Evolutionary conservation across 2,797 vertebrate genomes (phyloP), one percentile per base, ranked within the genome.

Genomic region (Microctenopoma steveboyesi): DNA sequence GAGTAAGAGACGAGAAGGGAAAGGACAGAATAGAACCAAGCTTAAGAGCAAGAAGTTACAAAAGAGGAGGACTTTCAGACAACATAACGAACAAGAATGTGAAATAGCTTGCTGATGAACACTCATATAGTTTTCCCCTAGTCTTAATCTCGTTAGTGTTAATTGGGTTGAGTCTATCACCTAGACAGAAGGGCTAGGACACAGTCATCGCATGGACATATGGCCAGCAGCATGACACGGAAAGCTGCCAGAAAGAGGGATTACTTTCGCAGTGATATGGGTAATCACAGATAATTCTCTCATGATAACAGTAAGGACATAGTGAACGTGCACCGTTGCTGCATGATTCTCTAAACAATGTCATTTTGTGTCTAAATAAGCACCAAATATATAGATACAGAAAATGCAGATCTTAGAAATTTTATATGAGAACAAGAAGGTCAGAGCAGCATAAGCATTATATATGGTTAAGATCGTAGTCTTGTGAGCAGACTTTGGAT

Each of bases 131-230:
- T 64, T 68, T 64, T 78, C 25, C 48, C 54, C 39, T 6, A 8
- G 40, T 66, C 69, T 75, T 72, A 82, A 79, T 83, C 74, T 88
- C 69, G 74, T 85, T 86, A 81, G 76, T 71, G 75, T 82, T 90
- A 90, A 90, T 89, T 86, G 87, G 87, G 78, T 69, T 30, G 82
- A 83, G 89, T 90, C 87, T 90, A 66, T 87, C 88, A 88, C 87
- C 85, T 83, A 76, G 79, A 86, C 87, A 89, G 87, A 90, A 85
- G 88, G 86, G 58, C 76, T 75, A 85, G 86, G 87, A 74, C 64
- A 4, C 69, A 73, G 66, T 68, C 72, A 47, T 69, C 7, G 53
- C 74, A 46, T 69, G 76, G 88, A 87, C 90, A 92, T 90, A 92
- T 91, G 91, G 91, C 65, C 76, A 65, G 46, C 86, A 85, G 87